Evolutionary conservation across 2,113 vertebrate species (phyloP), one percentile per base, ranked within the genome.

Genomic region (Raja brachyura): DNA sequence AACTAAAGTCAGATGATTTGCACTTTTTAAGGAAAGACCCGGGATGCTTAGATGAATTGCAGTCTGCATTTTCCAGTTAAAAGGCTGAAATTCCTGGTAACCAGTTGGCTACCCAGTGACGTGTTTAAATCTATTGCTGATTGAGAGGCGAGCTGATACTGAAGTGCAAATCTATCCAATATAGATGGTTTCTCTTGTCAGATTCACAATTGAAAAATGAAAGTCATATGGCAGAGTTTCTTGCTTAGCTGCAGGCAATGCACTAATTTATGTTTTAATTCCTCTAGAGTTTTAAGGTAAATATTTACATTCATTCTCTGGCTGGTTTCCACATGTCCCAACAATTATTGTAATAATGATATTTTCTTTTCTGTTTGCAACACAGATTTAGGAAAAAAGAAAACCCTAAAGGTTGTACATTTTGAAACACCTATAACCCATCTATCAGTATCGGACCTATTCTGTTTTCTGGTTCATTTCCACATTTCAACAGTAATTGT

Each of bases 241-340:
- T 86, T 88, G 83, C 83, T n/a, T 88, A 5, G 83, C 90, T 92
- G 90, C 90, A 92, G 90, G 90, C 90, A 73, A 54, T 73, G 39
- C 25, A 88, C 39, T 74, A 54, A 48, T 92, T 92, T 68, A 68
- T 48, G 90, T 92, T 92, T 39, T 74, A 92, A 92, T 92, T 25
- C 68, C 90, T 66, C 68, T 54, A 48, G 61, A 48, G 66, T 48
- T 74, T 25, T 74, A 92, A 73, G 39, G 90, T 70, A 92, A 92
- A 92, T 92, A 92, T 92, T 92, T 92, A 92, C 66, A 73, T 92
- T 92, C 33, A 92, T 92, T 92, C 66, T 92, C 48, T 92, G 90
- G 68, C 39, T 28, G 66, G 70, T 92, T 73, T 70, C 90, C 90
- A 92, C 33, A 92, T 73, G 90, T 54, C 68, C 68, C 66, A 28